phyloP scores from a whole-genome alignment of 2,797 vertebrate genomes.

The Gymnopithys bicolor region DNA sequence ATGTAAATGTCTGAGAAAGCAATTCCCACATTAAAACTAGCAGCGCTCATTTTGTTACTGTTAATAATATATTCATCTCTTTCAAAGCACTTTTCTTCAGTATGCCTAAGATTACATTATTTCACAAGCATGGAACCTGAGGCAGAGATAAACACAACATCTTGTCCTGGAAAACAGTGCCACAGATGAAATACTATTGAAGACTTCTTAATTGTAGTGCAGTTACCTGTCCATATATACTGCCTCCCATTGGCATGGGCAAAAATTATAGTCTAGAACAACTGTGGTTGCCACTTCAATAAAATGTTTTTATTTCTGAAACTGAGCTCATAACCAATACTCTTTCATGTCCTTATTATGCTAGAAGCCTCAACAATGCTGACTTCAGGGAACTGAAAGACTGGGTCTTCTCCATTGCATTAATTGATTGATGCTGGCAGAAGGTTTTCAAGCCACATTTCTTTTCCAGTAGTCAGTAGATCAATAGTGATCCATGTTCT shows the following conservation, averaged over 20 bases:
- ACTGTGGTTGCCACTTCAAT: background rate
- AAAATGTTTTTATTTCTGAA: constrained; percentile 1
- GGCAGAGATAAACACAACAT: background rate
- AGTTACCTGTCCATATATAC: background rate
- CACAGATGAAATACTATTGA: background rate
- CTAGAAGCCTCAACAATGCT: background rate
- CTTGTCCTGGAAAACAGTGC: background rate
- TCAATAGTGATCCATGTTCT: constrained; percentile 5
- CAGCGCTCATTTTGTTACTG: background rate
- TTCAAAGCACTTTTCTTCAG: background rate
- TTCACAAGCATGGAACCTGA: background rate
- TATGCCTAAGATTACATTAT: background rate
- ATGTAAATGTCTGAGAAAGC: background rate
- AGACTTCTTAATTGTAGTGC: background rate
- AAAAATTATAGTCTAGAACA: background rate
- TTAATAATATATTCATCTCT: background rate
- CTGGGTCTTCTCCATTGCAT: background rate
- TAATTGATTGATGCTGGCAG: background rate
- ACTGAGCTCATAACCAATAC: background rate
- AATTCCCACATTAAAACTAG: background rate
- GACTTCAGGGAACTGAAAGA: background rate
- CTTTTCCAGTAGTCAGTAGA: background rate
- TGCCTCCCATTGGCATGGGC: background rate
- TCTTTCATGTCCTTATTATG: background rate
- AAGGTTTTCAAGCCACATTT: constrained; percentile 3